Evolutionary conservation across 1,140 invertebrate species (phyloP).

Genomic region (Lordiphosa collinella): DNA sequence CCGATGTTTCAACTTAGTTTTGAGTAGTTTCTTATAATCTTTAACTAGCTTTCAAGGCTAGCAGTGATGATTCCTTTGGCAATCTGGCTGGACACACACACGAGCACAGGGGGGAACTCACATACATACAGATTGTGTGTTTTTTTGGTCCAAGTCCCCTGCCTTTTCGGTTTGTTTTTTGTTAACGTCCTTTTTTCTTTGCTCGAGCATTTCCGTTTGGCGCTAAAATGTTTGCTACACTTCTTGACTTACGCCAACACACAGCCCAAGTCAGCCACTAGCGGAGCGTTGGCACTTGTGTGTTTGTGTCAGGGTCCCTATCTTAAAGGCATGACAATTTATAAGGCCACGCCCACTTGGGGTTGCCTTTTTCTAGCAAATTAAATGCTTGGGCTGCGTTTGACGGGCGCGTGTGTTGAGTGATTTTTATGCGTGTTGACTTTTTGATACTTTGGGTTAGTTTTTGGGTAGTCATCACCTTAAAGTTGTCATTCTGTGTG

Average conservation of each 20-base stretch:
- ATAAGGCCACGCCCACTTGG: constrained; percentile 35
- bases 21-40: too few species aligned
- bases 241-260: constrained; percentile 21
- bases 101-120: not conserved
- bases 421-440: constrained; percentile 61
- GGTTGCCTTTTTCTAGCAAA: constrained; percentile 19
- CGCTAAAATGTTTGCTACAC: constrained; percentile 58
- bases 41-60: too few species aligned
- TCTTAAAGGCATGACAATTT: constrained; percentile 60
- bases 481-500: constrained; percentile 1
- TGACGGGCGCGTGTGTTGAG: constrained; percentile 55
- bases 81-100: too few species aligned
- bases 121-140: constrained; percentile 29
- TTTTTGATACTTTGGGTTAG: constrained; percentile 34
- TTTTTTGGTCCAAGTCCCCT: constrained; percentile 16
- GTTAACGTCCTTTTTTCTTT: constrained; percentile 35
- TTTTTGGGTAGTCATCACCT: constrained; percentile 13
- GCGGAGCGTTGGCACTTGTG: constrained; percentile 5
- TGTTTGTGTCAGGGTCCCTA: constrained; percentile 46
- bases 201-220: constrained; percentile 62
- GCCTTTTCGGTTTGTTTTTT: constrained; percentile 17
- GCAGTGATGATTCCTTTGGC: too few species aligned
- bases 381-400: constrained; percentile 41
- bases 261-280: constrained; percentile 4
- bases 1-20: too few species aligned